These are phyloP conservation scores for Enteromius treurensis DNA, from an alignment of 2,797 vertebrate genomes.

Conservation along the genomic window DNA sequence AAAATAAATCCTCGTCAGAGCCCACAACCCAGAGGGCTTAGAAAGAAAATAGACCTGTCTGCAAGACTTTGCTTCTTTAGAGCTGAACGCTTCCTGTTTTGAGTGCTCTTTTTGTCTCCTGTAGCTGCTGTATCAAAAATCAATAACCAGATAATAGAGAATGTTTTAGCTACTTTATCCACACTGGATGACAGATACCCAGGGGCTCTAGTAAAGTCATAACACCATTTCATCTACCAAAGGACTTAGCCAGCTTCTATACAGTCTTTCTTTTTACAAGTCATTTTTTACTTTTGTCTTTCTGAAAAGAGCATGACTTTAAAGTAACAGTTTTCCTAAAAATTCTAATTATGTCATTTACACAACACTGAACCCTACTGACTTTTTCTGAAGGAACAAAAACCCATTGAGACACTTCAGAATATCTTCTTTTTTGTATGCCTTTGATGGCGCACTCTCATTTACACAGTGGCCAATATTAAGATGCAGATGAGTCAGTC, in stretches of 20 bases:
- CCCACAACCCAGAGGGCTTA: conserved; percentile 36
- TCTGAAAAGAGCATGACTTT: not conserved
- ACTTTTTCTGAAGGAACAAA: not conserved
- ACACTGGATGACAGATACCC: conserved; percentile 1
- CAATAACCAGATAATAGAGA: conserved; percentile 39
- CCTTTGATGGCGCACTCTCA: not conserved
- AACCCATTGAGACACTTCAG: not conserved
- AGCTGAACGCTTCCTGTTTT: conserved; percentile 43
- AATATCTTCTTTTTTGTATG: not conserved
- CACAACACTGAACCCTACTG: not conserved
- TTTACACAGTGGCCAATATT: not conserved
- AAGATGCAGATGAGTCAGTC: not conserved
- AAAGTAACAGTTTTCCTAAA: not conserved
- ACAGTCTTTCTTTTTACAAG: not conserved
- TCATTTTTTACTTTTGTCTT: not conserved
- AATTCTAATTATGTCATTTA: not conserved
- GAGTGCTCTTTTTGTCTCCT: conserved; percentile 30
- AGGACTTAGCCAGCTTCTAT: not conserved
- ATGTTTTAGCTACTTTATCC: conserved; percentile 33
- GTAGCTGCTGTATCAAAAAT: conserved; percentile 42
- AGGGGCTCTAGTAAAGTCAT: not conserved
- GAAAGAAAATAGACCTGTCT: conserved; percentile 48
- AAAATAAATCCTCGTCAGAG: conserved; percentile 39
- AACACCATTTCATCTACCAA: conserved; percentile 16
- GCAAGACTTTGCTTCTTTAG: not conserved